Conservation (phyloP, 2,888 invertebrate genomes). For the Andrena bucephala region DNA sequence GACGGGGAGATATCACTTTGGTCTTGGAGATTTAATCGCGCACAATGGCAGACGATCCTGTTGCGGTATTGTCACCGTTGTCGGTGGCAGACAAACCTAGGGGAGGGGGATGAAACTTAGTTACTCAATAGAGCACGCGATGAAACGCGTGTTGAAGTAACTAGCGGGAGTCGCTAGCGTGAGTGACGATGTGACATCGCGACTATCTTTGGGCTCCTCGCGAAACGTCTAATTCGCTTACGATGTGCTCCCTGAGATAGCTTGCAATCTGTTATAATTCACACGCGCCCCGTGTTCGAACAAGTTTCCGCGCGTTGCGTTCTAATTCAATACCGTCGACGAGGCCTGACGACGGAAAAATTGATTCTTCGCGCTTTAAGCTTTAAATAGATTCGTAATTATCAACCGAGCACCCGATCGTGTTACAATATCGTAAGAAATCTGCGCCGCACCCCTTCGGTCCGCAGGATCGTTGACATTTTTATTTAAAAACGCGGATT, state of each 20-base stretch:
- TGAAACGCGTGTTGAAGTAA: constrained; percentile 43
- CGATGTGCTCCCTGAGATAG: constrained; percentile 28
- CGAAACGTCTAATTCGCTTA: constrained; percentile 61
- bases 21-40: constrained; percentile 69
- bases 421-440: too few relatives aligned
- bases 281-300: constrained; percentile 38
- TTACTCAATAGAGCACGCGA: constrained; percentile 60
- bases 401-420: too few relatives aligned
- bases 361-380: background rate
- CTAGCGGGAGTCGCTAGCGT: constrained; percentile 11
- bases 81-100: constrained; percentile 67
- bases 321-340: constrained; percentile 45
- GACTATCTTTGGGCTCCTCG: constrained; percentile 56
- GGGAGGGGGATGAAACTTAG: constrained; percentile 50
- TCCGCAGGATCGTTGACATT: too few relatives aligned
- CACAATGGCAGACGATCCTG: constrained; percentile 64
- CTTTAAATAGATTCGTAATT: too few relatives aligned
- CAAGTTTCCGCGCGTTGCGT: constrained; percentile 42
- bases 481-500: background rate
- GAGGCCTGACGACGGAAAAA: constrained; percentile 10
- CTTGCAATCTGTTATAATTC: constrained; percentile 57
- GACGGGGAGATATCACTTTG: constrained; percentile 39
- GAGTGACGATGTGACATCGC: constrained; percentile 61
- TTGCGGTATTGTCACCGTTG: constrained; percentile 70
- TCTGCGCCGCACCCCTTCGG: background rate